Base-by-base conservation (phyloP, 2,797 vertebrate genomes). In the Phrynocephalus vlangalii region DNA sequence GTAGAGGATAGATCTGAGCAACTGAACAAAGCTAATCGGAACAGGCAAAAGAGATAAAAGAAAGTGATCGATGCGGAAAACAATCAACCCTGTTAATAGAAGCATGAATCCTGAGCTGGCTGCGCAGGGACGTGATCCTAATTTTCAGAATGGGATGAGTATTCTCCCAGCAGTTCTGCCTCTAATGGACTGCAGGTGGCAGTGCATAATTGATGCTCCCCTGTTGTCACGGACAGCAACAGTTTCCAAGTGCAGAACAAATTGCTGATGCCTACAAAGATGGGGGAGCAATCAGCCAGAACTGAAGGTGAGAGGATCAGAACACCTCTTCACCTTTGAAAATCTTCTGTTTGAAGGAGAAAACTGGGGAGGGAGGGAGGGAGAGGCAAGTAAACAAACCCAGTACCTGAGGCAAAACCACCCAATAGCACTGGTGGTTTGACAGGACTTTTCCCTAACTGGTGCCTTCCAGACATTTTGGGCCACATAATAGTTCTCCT, bases 141-240 rank as follows among this genome's bases (percentile, higher is more conserved):
- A 76, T 87, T 90, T 87, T 26, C 63, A 76, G 71, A 84, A 80
- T 16, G 9, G 68, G 66, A 76, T 48, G 10, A 79, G 67, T 20
- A 72, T 90, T 81, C 48, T 84, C 38, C 7, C 16, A 85, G 50
- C 89, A 87, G 63, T 76, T 81, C 82, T 24, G 56, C 60, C 85
- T 87, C 70, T 87, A 90, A 90, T 76, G 70, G 60, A 48, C 82
- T 90, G 82, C 89, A 90, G 88, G 85, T 90, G 85, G 82, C 30
- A 33, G 71, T 70, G 70, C 71, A 70, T 80, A 81, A 79, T 84
- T 84, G 71, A 87, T 76, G 75, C 33, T 81, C 60, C 68, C 18
- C 77, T 10, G 56, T 60, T 79, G 82, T 11, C 56, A 26, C 50
- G 3, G 3, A 72, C 33, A 79, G 66, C 18, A 28, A 50, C 52